Conservation (phyloP, 2,888 invertebrate genomes). For the Agrotis ipsilon region DNA sequence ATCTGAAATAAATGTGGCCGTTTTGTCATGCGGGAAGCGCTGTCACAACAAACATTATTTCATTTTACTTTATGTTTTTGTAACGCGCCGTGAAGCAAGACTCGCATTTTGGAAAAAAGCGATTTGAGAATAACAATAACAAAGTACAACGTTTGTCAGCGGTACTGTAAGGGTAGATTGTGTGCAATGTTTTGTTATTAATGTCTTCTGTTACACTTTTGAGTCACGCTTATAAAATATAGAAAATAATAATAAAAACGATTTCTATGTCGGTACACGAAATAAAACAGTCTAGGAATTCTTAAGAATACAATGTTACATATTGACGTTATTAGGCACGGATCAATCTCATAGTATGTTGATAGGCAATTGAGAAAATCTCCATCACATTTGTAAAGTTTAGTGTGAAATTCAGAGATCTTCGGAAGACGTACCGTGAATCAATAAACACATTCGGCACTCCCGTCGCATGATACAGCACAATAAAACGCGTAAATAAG, state of each 20-base stretch:
- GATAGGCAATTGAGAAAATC: slow-evolving; percentile 66
- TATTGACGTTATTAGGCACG: slow-evolving; percentile 53
- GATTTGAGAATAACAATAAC: slow-evolving; percentile 81
- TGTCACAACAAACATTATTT: slow-evolving; percentile 90
- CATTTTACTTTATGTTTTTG: slow-evolving; percentile 87
- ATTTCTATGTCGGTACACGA: slow-evolving; percentile 11
- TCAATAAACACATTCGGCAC: slow-evolving; percentile 86
- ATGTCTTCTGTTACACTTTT: slow-evolving; percentile 65
- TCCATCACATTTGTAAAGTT: slow-evolving; percentile 71
- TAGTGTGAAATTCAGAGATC: slow-evolving; percentile 81
- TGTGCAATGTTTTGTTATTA: slow-evolving; percentile 76
- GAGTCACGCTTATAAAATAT: slow-evolving; percentile 39
- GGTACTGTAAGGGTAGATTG: slow-evolving; percentile 72
- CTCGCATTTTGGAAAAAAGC: slow-evolving; percentile 83
- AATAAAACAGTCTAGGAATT: slow-evolving; percentile 34
- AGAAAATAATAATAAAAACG: slow-evolving; percentile 35
- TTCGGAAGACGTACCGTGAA: slow-evolving; percentile 81
- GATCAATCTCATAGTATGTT: slow-evolving; percentile 55
- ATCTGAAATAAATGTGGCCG: slow-evolving; percentile 86
- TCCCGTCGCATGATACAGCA: slow-evolving; percentile 85
- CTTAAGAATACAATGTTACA: slow-evolving; percentile 39
- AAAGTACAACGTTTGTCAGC: slow-evolving; percentile 71
- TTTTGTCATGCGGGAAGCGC: slow-evolving; percentile 88
- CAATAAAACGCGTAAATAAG: slow-evolving; percentile 87
- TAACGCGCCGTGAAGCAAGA: slow-evolving; percentile 86